Evolutionary conservation across 1,140 invertebrate species (phyloP), one percentile per base, ranked within the genome.

Genomic region (Bactericera cockerelli): DNA sequence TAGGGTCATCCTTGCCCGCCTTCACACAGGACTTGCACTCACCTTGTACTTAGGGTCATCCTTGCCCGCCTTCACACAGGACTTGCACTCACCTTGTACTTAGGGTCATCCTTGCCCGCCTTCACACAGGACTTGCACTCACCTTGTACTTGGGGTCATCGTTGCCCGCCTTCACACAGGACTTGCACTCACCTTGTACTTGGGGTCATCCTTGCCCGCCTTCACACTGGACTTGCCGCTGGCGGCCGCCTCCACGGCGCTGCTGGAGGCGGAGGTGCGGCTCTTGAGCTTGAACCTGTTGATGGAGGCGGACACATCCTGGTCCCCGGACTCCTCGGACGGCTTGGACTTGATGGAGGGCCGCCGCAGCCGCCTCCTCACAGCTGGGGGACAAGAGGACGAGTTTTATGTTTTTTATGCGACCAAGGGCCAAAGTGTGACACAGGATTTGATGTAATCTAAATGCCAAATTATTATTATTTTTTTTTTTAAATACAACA

Each of bases 241-340:
- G 13, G 4, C 56, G n/a, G 31, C 55, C 3, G 21, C 56, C 3
- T 6, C 19, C 11, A 31, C 26, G 56, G 26, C 31, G 56, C 26
- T 39, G 21, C 16, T 57, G 28, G 33, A 62, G n/a, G n/a, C n/a
- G n/a, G n/a, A n/a, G 4, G 42, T 49, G 6, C 42, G 6, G 42
- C 19, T 49, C 22, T 22, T 49, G 22, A 86, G 75, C 66, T 83
- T 81, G 39, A 83, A 81, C 70, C 78, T 78, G 70, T 79, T 79
- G 68, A 75, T 82, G 71, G 75, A 81, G 6, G 78, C 75, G 16
- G 79, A 78, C 26, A 78, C 75, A 63, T 79, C 77, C 76, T 87
- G 76, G 73, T 86, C 78, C 62, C 67, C 13, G 59, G 74, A 68
- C 63, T 70, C 67, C 63, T 69, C 73, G 61, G 71, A 69, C 42